Evolutionary conservation across 2,888 invertebrate species (phyloP).

Genomic region (Synergus gifuensis): DNA sequence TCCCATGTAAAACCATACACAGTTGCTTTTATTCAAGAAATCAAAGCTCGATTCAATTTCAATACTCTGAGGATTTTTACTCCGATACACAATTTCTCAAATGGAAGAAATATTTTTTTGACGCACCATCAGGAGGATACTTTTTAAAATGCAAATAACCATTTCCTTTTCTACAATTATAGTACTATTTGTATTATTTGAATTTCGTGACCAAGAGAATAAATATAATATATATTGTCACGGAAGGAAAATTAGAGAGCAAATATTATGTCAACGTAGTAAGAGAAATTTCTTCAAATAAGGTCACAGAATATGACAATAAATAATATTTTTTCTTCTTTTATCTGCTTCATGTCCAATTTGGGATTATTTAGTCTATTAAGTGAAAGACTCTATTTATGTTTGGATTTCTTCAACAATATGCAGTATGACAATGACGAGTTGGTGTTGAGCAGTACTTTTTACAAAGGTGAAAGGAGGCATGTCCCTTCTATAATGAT

Average conservation of each 20-base stretch:
- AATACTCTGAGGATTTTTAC: not conserved
- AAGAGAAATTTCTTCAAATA: not conserved
- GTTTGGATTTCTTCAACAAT: constrained; percentile 24
- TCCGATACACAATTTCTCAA: not conserved
- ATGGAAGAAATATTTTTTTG: not conserved
- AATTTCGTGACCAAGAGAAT: not conserved
- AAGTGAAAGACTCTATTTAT: not conserved
- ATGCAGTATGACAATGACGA: not conserved
- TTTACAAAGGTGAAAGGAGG: constrained; percentile 3
- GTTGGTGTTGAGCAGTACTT: constrained; percentile 9
- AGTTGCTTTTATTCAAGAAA: not conserved
- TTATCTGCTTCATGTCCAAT: not conserved
- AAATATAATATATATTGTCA: not conserved
- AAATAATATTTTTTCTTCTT: not conserved
- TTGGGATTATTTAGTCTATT: not conserved
- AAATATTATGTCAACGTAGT: not conserved
- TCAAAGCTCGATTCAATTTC: constrained; percentile 8
- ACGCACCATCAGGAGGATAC: not conserved
- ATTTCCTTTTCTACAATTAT: not conserved
- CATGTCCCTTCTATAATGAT: constrained; percentile 25
- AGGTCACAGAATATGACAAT: not conserved
- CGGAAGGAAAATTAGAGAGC: not conserved
- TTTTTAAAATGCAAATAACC: not conserved
- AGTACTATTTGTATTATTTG: not conserved
- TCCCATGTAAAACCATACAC: not conserved